Evolutionary conservation across 2,797 vertebrate species (phyloP).

Genomic region (Carcharodon carcharias): DNA sequence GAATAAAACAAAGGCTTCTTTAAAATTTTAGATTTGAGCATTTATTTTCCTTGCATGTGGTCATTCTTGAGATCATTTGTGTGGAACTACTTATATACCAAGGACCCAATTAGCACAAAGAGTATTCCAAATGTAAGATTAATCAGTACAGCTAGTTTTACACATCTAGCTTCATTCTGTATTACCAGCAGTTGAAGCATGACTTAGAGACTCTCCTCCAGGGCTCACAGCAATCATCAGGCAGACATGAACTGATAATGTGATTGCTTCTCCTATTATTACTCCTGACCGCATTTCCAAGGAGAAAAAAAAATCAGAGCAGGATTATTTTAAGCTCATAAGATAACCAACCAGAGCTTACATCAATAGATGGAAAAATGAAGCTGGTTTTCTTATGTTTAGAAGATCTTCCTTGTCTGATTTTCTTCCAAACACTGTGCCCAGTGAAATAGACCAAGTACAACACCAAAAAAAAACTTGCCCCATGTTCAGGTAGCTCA

Average conservation of each 20-base stretch:
- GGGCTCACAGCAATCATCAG: background rate
- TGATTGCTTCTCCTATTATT: background rate
- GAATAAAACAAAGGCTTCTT: conserved; percentile 39
- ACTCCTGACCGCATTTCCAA: too few species aligned
- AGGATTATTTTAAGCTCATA: too few species aligned
- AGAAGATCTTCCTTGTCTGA: background rate
- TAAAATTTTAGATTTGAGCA: background rate
- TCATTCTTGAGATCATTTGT: background rate
- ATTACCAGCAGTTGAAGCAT: background rate
- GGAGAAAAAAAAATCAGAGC: background rate
- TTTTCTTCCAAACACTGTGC: background rate
- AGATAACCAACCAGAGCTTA: background rate
- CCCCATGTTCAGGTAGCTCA: background rate
- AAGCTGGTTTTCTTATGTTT: background rate
- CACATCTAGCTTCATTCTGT: background rate
- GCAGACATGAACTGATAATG: background rate
- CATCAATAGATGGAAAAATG: background rate
- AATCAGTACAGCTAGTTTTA: background rate
- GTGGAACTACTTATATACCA: background rate
- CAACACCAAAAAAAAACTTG: background rate
- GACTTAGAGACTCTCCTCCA: background rate
- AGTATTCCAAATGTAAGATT: background rate
- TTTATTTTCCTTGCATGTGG: background rate
- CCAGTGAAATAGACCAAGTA: background rate
- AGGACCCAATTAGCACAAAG: background rate